phyloP scores from a whole-genome alignment of 2,113 vertebrate genomes.

The Peromyscus polionotus region DNA sequence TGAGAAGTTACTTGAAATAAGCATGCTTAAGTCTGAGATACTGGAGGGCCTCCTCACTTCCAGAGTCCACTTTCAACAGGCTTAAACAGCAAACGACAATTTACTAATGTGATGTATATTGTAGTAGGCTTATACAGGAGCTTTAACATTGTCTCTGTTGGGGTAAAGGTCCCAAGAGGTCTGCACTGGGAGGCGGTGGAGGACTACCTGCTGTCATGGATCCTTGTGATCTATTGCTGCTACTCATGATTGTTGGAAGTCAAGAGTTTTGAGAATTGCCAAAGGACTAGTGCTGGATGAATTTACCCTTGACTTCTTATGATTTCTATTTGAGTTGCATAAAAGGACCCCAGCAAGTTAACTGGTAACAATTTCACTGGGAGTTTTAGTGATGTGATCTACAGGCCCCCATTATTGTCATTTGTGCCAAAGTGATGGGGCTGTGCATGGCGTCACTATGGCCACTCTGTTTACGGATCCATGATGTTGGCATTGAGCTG shows the following conservation, averaged over 20 bases:
- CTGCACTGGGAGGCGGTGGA: not conserved
- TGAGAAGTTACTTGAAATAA: not conserved
- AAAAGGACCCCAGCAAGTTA: not conserved
- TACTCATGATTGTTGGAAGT: not conserved
- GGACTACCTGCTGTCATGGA: not conserved
- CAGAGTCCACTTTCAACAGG: not conserved
- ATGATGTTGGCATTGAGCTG: not conserved
- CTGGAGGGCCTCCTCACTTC: not conserved
- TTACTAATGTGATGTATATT: not conserved
- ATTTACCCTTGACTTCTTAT: not conserved
- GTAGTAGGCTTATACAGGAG: too few species aligned
- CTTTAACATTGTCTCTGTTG: not conserved
- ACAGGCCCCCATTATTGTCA: not conserved
- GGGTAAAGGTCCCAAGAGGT: not conserved
- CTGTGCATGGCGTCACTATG: not conserved
- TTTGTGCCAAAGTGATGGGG: not conserved
- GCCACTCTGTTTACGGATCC: not conserved
- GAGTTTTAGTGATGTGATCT: not conserved
- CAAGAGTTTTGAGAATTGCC: not conserved
- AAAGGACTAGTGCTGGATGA: not conserved
- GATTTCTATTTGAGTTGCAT: not conserved
- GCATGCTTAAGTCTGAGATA: not conserved
- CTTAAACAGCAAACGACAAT: not conserved
- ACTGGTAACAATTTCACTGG: not conserved
- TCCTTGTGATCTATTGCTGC: not conserved